Evolutionary conservation across 1,140 invertebrate species (phyloP).

Genomic region (Lucilia sericata): DNA sequence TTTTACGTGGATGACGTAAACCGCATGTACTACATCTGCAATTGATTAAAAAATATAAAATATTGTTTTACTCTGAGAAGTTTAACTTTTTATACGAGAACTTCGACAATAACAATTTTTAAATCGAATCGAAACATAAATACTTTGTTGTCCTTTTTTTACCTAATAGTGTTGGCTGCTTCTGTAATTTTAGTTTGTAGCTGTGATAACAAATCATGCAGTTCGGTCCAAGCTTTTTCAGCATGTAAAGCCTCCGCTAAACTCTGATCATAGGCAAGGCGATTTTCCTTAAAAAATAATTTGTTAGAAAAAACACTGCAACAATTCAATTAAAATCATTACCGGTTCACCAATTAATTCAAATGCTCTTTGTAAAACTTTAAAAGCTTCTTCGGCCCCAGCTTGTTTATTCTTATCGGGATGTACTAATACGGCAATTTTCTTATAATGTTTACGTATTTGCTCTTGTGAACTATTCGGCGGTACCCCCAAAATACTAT

Average conservation of each 20-base stretch:
- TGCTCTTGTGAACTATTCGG: conserved; percentile 90
- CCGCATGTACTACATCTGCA: conserved; percentile 88
- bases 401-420: conserved; percentile 95
- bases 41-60: neutral
- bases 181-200: conserved; percentile 94
- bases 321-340: conserved; percentile 53
- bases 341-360: conserved; percentile 94
- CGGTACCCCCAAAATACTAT: conserved; percentile 87
- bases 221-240: conserved; percentile 85
- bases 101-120: too few relatives aligned
- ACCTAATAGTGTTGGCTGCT: conserved; percentile 88
- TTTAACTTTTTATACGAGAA: too few relatives aligned
- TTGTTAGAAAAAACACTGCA: neutral
- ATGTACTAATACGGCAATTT: conserved; percentile 93
- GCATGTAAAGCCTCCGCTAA: conserved; percentile 81
- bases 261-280: conserved; percentile 79
- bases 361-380: conserved; percentile 94
- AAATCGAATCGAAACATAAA: too few relatives aligned
- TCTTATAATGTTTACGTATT: conserved; percentile 93
- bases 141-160: too few relatives aligned
- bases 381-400: conserved; percentile 95
- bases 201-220: conserved; percentile 84
- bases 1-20: conserved; percentile 85
- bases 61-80: too few relatives aligned
- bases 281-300: conserved; percentile 74